Evolutionary conservation across 2,113 vertebrate species (phyloP), one percentile per base, ranked within the genome.

Genomic region (Nettapus auritus): DNA sequence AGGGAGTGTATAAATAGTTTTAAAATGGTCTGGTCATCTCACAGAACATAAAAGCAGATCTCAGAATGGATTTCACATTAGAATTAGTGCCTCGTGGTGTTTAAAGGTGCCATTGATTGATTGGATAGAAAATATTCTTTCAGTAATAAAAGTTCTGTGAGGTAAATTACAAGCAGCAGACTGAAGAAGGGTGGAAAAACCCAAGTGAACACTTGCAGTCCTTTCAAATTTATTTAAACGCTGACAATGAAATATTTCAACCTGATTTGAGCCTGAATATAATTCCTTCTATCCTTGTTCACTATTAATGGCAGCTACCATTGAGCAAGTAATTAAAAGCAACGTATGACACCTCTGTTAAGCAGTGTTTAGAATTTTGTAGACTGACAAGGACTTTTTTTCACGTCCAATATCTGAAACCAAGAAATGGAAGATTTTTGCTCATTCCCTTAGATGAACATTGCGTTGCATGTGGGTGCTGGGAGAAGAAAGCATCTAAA

Each of bases 381-480:
- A 69, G 44, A 40, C 18, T 91, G 31, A 36, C 38, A 81, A 19
- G 10, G 26, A 3, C 57, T 82, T 83, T 88, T 28, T 64, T 59
- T 67, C 42, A 38, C 33, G 34, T 62, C 42, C 14, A 42, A 2
- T 82, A 50, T 86, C 88, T 66, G 73, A 81, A 88, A 82, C n/a
- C 23, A 44, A 46, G 40, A 13, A 20, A 20, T 12, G 36, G 31
- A 55, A 19, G 55, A 50, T 40, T 82, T 91, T 90, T 67, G 19
- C 33, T 86, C 3, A 5, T 50, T 82, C 12, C 8, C 25, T 13
- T 0, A 0, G 10, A 9, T 52, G 28, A 81, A 8, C 10, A n/a
- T 46, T 88, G 33, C 4, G 13, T 68, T 57, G 20, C 9, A 6
- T 59, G 9, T 70, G 40, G 75, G 29, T 15, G 22, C 15, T 53